A percentile compares a stretch with the other conserved stretches of the same genome.
phyloP scores from a whole-genome alignment of 1,140 invertebrate species.

The Muscidifurax raptorellus region DNA sequence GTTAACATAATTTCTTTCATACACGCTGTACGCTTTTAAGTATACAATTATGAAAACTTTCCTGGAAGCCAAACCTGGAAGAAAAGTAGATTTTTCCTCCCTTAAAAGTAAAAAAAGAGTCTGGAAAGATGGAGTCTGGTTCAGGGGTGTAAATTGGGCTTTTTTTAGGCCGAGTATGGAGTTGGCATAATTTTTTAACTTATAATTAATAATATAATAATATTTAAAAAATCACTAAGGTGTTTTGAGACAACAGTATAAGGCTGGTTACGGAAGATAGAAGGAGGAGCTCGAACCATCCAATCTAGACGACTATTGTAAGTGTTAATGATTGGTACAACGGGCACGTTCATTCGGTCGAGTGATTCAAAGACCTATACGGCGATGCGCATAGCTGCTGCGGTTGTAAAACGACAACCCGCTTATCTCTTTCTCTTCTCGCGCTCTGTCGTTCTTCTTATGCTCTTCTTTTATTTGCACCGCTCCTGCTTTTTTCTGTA shows the following conservation, averaged over 20 bases:
- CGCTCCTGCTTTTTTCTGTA: conserved; percentile 48
- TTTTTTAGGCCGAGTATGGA: too few species aligned
- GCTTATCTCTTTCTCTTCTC: conserved; percentile 15
- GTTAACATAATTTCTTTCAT: too few species aligned
- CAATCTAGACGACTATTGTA: conserved; percentile 23
- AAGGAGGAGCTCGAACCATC: background rate
- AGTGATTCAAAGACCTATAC: conserved; percentile 57
- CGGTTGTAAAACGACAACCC: conserved; percentile 49
- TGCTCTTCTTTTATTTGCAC: background rate
- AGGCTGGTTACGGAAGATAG: background rate
- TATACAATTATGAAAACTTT: too few species aligned
- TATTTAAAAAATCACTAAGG: background rate
- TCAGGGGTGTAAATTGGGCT: too few species aligned
- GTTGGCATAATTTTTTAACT: too few species aligned
- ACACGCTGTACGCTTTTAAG: too few species aligned
- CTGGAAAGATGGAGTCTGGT: too few species aligned
- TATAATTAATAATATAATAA: background rate
- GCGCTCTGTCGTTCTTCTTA: background rate
- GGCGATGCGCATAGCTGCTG: conserved; percentile 53
- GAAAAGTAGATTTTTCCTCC: too few species aligned
- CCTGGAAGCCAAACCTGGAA: too few species aligned
- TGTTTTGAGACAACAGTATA: background rate
- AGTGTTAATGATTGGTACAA: conserved; percentile 56
- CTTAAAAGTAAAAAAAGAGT: too few species aligned
- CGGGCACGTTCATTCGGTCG: conserved; percentile 54